Percentiles rank a stretch among this genome's conserved stretches.
Conservation (phyloP, 2,888 invertebrate genomes). For the Netelia fuscicornis region DNA sequence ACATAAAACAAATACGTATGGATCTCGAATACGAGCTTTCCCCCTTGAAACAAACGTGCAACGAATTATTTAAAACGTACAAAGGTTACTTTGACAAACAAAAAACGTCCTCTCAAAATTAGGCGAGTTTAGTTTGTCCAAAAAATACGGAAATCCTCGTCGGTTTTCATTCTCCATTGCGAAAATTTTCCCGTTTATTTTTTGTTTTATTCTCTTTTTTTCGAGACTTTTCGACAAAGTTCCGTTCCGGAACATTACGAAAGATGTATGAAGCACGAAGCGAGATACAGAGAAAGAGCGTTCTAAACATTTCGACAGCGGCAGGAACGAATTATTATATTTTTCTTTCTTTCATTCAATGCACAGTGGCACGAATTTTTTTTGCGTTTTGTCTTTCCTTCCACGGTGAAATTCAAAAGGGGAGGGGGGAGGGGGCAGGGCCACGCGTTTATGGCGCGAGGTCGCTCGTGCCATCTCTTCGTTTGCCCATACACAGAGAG, state of each 20-base stretch:
- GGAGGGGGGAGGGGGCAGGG: neutral
- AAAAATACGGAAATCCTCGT: no score
- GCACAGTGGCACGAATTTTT: neutral
- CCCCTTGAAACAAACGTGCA: no score
- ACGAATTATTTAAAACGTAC: no score
- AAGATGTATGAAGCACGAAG: constrained; percentile 39
- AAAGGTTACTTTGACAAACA: no score
- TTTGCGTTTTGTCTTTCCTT: constrained; percentile 5
- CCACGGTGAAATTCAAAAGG: constrained; percentile 21
- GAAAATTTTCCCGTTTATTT: neutral
- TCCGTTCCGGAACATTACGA: constrained; percentile 17
- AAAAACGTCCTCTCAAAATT: no score
- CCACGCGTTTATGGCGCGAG: constrained; percentile 24
- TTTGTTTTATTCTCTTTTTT: neutral
- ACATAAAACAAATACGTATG: constrained; percentile 30
- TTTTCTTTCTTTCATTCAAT: neutral
- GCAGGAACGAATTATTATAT: constrained; percentile 41
- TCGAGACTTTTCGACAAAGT: neutral
- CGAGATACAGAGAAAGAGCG: constrained; percentile 17
- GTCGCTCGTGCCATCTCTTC: constrained; percentile 3
- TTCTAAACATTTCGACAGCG: constrained; percentile 39
- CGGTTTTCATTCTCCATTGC: neutral
- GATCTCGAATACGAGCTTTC: neutral
- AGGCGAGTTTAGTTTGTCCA: no score
- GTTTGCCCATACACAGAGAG: constrained; percentile 21